These are phyloP conservation scores for Chymomyza costata DNA, from an alignment of 1,140 invertebrate genomes.

Conservation along the genomic window DNA sequence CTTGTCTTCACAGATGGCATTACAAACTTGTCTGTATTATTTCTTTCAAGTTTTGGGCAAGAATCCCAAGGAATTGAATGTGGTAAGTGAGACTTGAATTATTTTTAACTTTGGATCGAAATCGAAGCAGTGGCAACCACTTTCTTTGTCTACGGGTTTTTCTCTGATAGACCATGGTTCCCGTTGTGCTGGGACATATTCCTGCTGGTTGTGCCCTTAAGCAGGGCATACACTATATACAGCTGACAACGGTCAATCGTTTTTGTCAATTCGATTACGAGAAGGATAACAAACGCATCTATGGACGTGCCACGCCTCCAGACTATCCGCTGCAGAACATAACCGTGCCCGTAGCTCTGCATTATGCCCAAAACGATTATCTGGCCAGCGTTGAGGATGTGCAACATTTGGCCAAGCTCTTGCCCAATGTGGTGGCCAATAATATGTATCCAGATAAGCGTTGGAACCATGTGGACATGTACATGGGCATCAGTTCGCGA, in stretches of 20 bases:
- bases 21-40: conserved; percentile 35
- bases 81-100: conserved; percentile 28
- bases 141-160: not conserved
- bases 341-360: conserved; percentile 80
- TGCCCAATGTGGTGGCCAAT: conserved; percentile 75
- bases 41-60: conserved; percentile 36
- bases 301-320: conserved; percentile 76
- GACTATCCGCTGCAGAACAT: conserved; percentile 79
- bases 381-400: conserved; percentile 79
- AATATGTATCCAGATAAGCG: conserved; percentile 70
- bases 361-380: conserved; percentile 84
- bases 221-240: conserved; percentile 46
- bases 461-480: conserved; percentile 80
- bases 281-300: conserved; percentile 75
- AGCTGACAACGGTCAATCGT: conserved; percentile 36
- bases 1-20: conserved; percentile 11
- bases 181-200: conserved; percentile 40
- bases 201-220: conserved; percentile 47
- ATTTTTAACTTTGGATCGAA: too few relatives aligned
- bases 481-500: conserved; percentile 79
- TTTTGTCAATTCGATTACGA: conserved; percentile 57
- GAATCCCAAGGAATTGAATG: conserved; percentile 36
- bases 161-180: conserved; percentile 46
- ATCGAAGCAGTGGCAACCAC: too few relatives aligned
- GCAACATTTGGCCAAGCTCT: conserved; percentile 76